Evolutionary conservation across 2,888 invertebrate genomes (phyloP), one percentile per base, ranked within the genome.

Genomic region (Himalopsyche japonica): DNA sequence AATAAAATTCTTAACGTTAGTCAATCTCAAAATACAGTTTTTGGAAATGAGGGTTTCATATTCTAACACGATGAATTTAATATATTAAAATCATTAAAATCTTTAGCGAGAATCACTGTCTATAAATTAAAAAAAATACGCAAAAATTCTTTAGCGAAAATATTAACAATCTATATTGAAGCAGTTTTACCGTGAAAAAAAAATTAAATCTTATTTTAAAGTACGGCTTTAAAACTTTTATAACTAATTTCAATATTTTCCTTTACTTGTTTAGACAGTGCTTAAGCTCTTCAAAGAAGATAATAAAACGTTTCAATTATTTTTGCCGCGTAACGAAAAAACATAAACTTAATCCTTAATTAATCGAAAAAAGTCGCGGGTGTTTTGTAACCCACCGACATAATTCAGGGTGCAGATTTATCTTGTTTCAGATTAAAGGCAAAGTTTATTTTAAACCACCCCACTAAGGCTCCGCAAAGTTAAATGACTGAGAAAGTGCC

Each of bases 381-480:
- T 30, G 8, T 15, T 70, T 70, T 70, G 30, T 30, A 70, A 4
- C 27, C 70, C 70, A 15, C 70, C 27, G 27, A 70, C 70, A 70
- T 30, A 70, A 70, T 70, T 70, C 30, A 70, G 70, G 70, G 70
- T 70, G 27, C 12, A 30, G 70, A 70, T 70, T 70, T n/a, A 70
- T 70, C 24, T 70, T 70, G 70, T 30, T 70, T 70, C 70, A 70
- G 70, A 70, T 70, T 70, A 70, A 24, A 30, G 70, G 27, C 70
- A 70, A 70, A 70, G 70, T 70, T 70, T 70, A 70, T 70, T 70
- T 70, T 70, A 70, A 70, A 70, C 70, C 70, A 70, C 70, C 70
- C 70, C 30, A 27, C 24, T 24, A 70, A 70, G 70, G 27, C 30
- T 70, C 3, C 30, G 12, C 70, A 70, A 70, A 70, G 70, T 70